Evolutionary conservation across 2,888 invertebrate species (phyloP), one percentile per base, ranked within the genome.

Genomic region (Idaea aversata): DNA sequence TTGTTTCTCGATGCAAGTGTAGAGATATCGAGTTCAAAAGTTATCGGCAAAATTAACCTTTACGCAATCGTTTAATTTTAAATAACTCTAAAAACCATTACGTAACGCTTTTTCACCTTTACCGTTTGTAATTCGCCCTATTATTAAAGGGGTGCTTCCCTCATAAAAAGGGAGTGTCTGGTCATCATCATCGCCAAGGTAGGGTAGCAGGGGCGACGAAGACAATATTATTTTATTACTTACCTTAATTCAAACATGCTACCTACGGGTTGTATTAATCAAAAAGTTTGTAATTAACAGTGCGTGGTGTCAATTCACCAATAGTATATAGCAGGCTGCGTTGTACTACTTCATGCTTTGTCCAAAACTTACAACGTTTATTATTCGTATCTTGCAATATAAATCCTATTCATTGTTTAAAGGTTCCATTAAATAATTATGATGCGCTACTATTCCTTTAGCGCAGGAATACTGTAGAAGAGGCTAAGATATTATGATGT

Each of bases 301-400:
- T 95, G 95, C 96, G 95, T 96, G 95, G 96, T 96, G 96, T 96
- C 96, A 95, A 96, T 96, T 96, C 95, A 97, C 96, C 97, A 97
- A 96, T 97, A 96, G 96, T 95, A 96, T 96, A 96, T 96, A 95
- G 95, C 34, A 25, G 16, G 34, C 34, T n/a, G n/a, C n/a, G n/a
- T n/a, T n/a, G n/a, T n/a, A n/a, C n/a, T n/a, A n/a, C n/a, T n/a
- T n/a, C n/a, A n/a, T n/a, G n/a, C n/a, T n/a, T n/a, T n/a, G n/a
- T n/a, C n/a, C 25, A 25, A 25, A 25, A 25, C 25, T 25, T 25
- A 25, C 1, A 25, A 25, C 25, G 25, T 25, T 25, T 25, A 25
- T 25, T 25, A 25, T 25, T 25, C 25, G 25, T 25, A 25, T 25
- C n/a, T n/a, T 2, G 25, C 25, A 25, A 25, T 25, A 25, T 25